Percentiles rank a stretch among this genome's conserved stretches.
Conservation (phyloP, 2,888 invertebrate genomes). For the Dermolepida albohirtum region DNA sequence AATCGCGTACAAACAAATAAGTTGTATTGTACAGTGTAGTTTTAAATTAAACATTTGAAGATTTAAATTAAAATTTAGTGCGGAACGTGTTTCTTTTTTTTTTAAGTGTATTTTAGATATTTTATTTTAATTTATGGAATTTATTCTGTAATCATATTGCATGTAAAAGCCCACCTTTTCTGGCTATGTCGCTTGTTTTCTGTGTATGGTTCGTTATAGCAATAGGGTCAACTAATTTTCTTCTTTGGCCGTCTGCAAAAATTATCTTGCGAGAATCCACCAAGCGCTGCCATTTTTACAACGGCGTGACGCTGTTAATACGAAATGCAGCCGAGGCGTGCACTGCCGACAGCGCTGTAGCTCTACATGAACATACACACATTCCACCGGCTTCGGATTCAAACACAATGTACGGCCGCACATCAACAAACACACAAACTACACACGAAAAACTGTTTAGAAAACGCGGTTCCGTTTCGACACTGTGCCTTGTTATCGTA, state of each 20-base stretch:
- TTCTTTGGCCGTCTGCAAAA: slow-evolving; percentile 68
- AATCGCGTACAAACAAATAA: no score
- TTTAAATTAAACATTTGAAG: no score
- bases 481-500: slow-evolving; percentile 10
- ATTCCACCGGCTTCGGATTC: slow-evolving; percentile 64
- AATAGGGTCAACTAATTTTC: slow-evolving; percentile 70
- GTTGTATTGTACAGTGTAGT: no score
- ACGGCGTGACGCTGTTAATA: slow-evolving; percentile 62
- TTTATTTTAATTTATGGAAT: no score
- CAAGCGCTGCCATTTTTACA: slow-evolving; percentile 69
- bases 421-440: slow-evolving; percentile 52
- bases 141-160: background rate
- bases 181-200: slow-evolving; percentile 62
- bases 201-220: slow-evolving; percentile 62
- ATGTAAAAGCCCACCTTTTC: slow-evolving; percentile 61
- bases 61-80: no score
- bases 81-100: no score
- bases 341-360: slow-evolving; percentile 56
- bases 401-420: slow-evolving; percentile 59
- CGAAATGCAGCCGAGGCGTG: slow-evolving; percentile 62
- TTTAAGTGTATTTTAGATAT: no score
- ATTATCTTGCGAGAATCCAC: slow-evolving; percentile 66
- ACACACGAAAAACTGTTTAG: slow-evolving; percentile 29
- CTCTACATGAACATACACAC: slow-evolving; percentile 60
- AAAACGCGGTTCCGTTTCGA: slow-evolving; percentile 6